phyloP scores from a whole-genome alignment of 1,140 invertebrate species.

The Brachionus manjavacas region DNA sequence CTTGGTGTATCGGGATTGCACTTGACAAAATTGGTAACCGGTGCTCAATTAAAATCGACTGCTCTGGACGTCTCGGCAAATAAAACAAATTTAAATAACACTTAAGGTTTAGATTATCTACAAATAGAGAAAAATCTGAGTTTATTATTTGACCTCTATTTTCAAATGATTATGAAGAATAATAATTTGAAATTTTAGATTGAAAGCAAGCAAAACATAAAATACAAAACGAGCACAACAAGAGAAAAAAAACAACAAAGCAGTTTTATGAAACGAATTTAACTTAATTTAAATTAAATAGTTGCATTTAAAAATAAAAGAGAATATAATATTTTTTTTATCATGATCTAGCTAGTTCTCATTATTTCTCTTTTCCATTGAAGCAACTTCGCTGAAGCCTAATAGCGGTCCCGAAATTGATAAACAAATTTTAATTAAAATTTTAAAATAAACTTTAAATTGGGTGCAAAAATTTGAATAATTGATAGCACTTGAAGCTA shows the following conservation, averaged over 20 bases:
- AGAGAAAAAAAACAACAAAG: conserved; percentile 20
- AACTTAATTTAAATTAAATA: conserved; percentile 34
- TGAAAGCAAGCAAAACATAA: neutral
- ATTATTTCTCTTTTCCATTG: neutral
- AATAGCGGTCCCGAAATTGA: conserved; percentile 5
- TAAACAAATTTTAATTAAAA: neutral
- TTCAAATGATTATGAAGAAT: conserved; percentile 18
- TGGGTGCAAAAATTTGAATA: neutral
- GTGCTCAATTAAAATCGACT: neutral
- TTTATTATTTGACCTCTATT: conserved; percentile 13
- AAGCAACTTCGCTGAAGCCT: neutral
- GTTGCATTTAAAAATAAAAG: neutral
- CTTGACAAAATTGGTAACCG: neutral
- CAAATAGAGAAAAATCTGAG: conserved; percentile 1
- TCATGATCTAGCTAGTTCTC: conserved; percentile 7
- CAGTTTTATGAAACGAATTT: conserved; percentile 22
- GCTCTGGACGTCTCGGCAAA: neutral
- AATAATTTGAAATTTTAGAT: conserved; percentile 20
- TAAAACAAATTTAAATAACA: conserved; percentile 8
- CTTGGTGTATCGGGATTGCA: neutral
- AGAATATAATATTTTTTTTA: neutral
- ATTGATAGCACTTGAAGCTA: neutral
- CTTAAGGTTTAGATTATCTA: conserved; percentile 15
- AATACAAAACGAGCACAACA: neutral
- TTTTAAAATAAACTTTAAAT: neutral